Evolutionary conservation across 2,113 vertebrate genomes (phyloP).

Genomic region (Ptilonorhynchus violaceus): DNA sequence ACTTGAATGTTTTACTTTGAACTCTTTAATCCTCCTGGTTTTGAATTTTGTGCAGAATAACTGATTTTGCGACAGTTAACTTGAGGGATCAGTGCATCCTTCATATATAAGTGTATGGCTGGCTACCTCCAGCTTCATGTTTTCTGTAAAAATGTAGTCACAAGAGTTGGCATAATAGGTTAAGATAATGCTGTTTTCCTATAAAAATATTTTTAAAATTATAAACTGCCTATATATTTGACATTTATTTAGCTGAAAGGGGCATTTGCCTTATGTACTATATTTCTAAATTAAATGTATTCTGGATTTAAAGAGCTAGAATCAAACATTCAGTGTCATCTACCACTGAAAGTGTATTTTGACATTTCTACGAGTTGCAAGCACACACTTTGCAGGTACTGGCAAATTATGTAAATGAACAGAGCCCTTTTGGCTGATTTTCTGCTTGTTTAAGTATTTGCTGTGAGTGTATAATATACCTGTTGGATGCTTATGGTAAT

Average conservation of each 20-base stretch:
- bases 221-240: not conserved
- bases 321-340: not conserved
- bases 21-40: not conserved
- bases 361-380: not conserved
- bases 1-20: not conserved
- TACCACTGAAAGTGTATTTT: not conserved
- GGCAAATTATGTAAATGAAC: not conserved
- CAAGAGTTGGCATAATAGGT: not conserved
- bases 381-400: not conserved
- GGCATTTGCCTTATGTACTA: fast-evolving
- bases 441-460: not conserved
- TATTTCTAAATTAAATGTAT: not conserved
- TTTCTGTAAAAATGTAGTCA: not conserved
- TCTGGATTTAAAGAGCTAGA: not conserved
- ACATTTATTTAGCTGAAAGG: not conserved
- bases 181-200: not conserved
- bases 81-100: not conserved
- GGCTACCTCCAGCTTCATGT: not conserved
- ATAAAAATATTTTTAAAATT: not conserved
- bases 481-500: not conserved
- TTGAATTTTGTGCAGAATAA: not conserved
- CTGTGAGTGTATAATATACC: not conserved
- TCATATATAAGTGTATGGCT: not conserved
- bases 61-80: not conserved
- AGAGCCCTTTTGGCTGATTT: not conserved